A percentile compares a stretch with the other conserved stretches of the same genome.
Evolutionary conservation across 1,140 invertebrate genomes (phyloP).

Genomic region (Megalonaias nervosa): DNA sequence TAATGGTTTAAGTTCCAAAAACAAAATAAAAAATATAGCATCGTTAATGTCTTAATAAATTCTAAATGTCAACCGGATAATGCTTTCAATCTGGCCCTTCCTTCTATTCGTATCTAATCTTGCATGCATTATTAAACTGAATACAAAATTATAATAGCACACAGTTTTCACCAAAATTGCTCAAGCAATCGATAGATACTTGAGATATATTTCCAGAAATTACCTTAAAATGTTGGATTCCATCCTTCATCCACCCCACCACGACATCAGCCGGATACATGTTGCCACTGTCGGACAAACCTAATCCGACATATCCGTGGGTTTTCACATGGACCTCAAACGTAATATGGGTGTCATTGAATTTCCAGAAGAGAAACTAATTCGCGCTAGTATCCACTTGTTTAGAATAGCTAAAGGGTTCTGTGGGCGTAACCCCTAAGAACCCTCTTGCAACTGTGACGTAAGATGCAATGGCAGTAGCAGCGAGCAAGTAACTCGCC

Average conservation of each 20-base stretch:
- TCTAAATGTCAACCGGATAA: no score
- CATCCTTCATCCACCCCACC: conserved; percentile 87
- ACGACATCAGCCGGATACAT: conserved; percentile 89
- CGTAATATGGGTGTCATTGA: conserved; percentile 75
- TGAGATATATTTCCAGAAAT: conserved; percentile 1
- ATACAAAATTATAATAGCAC: no score
- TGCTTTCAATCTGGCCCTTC: no score
- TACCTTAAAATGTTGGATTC: conserved; percentile 66
- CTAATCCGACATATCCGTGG: conserved; percentile 85
- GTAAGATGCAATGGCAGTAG: no score
- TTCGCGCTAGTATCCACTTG: conserved; percentile 44
- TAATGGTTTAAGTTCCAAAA: no score
- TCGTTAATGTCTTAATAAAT: no score
- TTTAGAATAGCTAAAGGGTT: neutral
- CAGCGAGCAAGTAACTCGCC: no score
- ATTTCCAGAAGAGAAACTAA: conserved; percentile 73
- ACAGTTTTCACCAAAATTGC: no score
- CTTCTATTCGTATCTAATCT: no score
- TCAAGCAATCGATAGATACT: neutral
- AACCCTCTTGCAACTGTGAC: no score
- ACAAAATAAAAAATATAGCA: no score
- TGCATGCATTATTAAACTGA: no score
- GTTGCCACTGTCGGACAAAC: conserved; percentile 83
- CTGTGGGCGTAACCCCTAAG: conserved; percentile 10
- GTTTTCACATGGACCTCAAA: conserved; percentile 86